Conservation (phyloP, 1,140 invertebrate species). For the Drosophila eugracilis region DNA sequence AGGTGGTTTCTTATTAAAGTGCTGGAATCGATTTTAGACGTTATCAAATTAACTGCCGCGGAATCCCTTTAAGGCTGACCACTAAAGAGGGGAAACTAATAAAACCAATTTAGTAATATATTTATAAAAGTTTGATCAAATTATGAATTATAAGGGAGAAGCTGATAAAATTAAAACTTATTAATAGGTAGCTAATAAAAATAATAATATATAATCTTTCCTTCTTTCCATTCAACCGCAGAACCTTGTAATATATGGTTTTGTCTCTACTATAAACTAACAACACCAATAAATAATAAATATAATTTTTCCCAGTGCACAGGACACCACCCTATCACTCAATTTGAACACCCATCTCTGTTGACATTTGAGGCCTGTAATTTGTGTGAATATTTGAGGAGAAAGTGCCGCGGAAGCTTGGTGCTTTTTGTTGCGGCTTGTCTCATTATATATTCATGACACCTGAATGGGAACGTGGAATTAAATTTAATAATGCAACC, state of each 20-base stretch:
- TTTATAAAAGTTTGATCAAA: no score
- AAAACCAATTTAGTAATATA: not conserved
- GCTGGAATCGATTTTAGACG: slow-evolving; percentile 33
- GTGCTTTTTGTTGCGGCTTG: not conserved
- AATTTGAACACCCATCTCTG: slow-evolving; percentile 6
- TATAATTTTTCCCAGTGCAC: slow-evolving; percentile 4
- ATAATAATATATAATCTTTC: no score
- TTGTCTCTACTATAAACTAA: not conserved
- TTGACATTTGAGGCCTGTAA: slow-evolving; percentile 48
- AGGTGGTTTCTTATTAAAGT: slow-evolving; percentile 31
- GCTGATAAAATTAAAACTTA: no score
- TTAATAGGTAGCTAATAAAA: no score
- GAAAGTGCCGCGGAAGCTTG: slow-evolving; percentile 19
- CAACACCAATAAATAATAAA: not conserved
- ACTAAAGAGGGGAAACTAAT: not conserved
- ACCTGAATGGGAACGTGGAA: slow-evolving; percentile 28
- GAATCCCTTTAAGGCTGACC: slow-evolving; percentile 1
- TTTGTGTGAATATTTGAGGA: slow-evolving; percentile 51
- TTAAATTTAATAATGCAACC: slow-evolving; percentile 64
- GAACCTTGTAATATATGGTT: not conserved
- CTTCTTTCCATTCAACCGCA: not conserved
- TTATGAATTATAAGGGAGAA: no score
- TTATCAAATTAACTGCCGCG: slow-evolving; percentile 32
- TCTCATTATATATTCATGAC: slow-evolving; percentile 50
- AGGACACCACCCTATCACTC: slow-evolving; percentile 1